A percentile compares a stretch with the other conserved stretches of the same genome.
Conservation (phyloP, 2,888 invertebrate species). For the Temnothorax unifasciatus region DNA sequence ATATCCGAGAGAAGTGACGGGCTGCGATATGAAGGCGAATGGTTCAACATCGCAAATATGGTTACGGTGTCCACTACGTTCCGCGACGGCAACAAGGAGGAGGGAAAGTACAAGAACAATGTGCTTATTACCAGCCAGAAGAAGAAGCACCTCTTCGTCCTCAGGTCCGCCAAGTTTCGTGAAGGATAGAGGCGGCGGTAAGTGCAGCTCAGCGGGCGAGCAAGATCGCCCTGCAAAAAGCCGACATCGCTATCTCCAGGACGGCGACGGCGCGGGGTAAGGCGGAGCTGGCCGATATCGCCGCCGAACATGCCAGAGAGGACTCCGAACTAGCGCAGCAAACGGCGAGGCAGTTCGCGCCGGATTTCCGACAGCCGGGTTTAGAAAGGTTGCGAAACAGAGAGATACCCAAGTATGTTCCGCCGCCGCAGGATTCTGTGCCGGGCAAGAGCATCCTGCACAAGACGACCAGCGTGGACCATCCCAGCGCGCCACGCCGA, state of each 20-base stretch:
- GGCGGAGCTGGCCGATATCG: conserved; percentile 97
- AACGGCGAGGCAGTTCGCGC: conserved; percentile 98
- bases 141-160: conserved; percentile 98
- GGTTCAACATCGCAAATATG: conserved; percentile 99
- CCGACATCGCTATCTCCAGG: conserved; percentile 98
- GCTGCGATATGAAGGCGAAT: conserved; percentile 99
- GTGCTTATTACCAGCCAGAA: conserved; percentile 98
- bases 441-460: conserved; percentile 87
- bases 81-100: conserved; percentile 97
- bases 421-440: conserved; percentile 88
- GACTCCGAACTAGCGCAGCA: conserved; percentile 98
- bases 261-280: conserved; percentile 98
- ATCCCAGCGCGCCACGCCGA: conserved; percentile 71
- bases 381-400: conserved; percentile 89
- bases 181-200: conserved; percentile 99
- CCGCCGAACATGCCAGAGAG: conserved; percentile 96
- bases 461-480: conserved; percentile 79
- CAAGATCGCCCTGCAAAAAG: conserved; percentile 99
- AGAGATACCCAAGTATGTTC: conserved; percentile 90
- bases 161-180: conserved; percentile 98
- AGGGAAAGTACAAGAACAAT: conserved; percentile 99
- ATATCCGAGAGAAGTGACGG: conserved; percentile 99
- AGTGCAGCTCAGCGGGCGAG: conserved; percentile 98
- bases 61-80: conserved; percentile 99
- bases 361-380: conserved; percentile 98